phyloP scores from a whole-genome alignment of 1,140 invertebrate genomes.

The Adoxophyes honmai region DNA sequence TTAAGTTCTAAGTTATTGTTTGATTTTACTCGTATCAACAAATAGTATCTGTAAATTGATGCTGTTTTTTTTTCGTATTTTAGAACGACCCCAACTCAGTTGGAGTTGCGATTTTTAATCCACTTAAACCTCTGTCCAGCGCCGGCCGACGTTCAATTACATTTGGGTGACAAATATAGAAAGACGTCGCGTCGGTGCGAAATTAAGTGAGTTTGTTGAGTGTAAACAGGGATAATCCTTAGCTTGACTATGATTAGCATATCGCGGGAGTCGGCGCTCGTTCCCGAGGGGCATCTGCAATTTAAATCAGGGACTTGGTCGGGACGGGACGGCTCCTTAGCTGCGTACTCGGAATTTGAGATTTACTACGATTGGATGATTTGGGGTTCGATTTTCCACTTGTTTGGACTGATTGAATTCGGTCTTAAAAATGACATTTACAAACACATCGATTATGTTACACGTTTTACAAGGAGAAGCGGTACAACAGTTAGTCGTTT shows the following conservation, averaged over 20 bases:
- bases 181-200: slow-evolving; percentile 59
- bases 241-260: slow-evolving; percentile 75
- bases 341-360: slow-evolving; percentile 65
- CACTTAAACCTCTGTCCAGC: not conserved
- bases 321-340: slow-evolving; percentile 62
- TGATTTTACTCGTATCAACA: too few species aligned
- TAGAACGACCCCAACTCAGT: too few species aligned
- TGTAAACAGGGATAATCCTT: slow-evolving; percentile 76
- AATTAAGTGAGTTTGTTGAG: slow-evolving; percentile 76
- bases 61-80: too few species aligned
- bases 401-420: slow-evolving; percentile 67
- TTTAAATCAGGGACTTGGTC: slow-evolving; percentile 69
- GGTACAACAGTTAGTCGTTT: too few species aligned
- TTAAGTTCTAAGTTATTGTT: too few species aligned
- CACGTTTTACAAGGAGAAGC: not conserved
- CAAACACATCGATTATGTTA: slow-evolving; percentile 17
- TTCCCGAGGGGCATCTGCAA: slow-evolving; percentile 64
- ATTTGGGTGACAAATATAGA: slow-evolving; percentile 48
- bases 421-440: slow-evolving; percentile 42
- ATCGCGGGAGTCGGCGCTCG: slow-evolving; percentile 67
- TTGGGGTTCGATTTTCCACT: slow-evolving; percentile 71
- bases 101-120: too few species aligned
- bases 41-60: too few species aligned
- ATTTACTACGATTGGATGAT: slow-evolving; percentile 71
- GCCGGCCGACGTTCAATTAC: slow-evolving; percentile 2